Conservation (phyloP, 2,888 invertebrate genomes). For the Dynastes hyllus region DNA sequence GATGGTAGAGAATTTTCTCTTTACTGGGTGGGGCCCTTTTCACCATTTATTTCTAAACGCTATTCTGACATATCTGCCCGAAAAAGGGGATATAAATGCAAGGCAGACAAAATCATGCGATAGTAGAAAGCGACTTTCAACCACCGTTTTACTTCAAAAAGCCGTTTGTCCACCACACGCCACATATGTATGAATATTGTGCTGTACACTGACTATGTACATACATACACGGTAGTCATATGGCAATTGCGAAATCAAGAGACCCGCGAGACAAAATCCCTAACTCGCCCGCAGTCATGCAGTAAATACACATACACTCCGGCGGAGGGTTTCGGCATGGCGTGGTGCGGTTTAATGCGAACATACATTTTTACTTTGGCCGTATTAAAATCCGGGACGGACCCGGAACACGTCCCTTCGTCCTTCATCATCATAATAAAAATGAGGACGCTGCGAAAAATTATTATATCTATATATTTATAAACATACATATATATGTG, state of each 20-base stretch:
- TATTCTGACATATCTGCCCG: no score
- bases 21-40: no score
- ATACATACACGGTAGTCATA: neutral
- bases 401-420: slow-evolving; percentile 53
- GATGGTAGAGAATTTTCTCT: no score
- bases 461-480: slow-evolving; percentile 42
- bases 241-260: slow-evolving; percentile 38
- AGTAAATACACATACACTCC: slow-evolving; percentile 65
- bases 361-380: slow-evolving; percentile 71
- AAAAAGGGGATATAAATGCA: no score
- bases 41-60: no score
- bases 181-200: neutral
- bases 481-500: slow-evolving; percentile 39
- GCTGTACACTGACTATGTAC: neutral
- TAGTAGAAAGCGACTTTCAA: no score
- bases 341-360: slow-evolving; percentile 65
- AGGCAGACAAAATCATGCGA: no score
- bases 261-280: slow-evolving; percentile 20
- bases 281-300: slow-evolving; percentile 55
- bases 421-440: slow-evolving; percentile 62
- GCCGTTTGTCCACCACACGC: slow-evolving; percentile 13
- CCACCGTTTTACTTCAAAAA: neutral
- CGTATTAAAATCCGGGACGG: slow-evolving; percentile 64
- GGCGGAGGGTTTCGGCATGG: slow-evolving; percentile 10
- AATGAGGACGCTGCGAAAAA: slow-evolving; percentile 53